Conservation (phyloP, 1,140 invertebrate species). For the Phenacoccus solenopsis region DNA sequence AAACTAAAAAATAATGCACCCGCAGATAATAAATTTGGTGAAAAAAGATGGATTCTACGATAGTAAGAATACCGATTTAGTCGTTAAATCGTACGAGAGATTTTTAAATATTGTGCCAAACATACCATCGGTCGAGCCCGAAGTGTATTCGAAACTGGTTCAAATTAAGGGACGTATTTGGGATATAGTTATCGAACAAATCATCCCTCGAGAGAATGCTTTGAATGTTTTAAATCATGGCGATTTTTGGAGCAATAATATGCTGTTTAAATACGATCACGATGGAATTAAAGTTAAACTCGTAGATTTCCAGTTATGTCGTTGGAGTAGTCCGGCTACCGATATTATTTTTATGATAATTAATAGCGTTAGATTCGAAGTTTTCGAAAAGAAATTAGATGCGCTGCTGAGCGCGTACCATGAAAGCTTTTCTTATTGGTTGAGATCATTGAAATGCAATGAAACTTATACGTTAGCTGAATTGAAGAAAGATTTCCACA, state of each 20-base stretch:
- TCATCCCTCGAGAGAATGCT: background rate
- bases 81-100: too few species aligned
- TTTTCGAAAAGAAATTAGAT: background rate
- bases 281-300: background rate
- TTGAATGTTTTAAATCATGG: background rate
- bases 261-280: background rate
- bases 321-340: background rate
- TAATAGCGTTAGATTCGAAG: background rate
- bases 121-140: background rate
- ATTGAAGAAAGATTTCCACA: background rate
- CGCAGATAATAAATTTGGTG: background rate
- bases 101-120: background rate
- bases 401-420: background rate
- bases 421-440: background rate
- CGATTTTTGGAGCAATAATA: background rate
- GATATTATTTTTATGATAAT: background rate
- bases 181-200: background rate
- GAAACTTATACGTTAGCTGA: background rate
- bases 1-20: background rate
- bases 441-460: background rate
- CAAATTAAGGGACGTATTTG: background rate
- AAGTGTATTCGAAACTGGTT: background rate
- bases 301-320: background rate
- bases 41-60: background rate
- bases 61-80: background rate